phyloP scores from a whole-genome alignment of 1,140 invertebrate species.

The Eumeta japonica region DNA sequence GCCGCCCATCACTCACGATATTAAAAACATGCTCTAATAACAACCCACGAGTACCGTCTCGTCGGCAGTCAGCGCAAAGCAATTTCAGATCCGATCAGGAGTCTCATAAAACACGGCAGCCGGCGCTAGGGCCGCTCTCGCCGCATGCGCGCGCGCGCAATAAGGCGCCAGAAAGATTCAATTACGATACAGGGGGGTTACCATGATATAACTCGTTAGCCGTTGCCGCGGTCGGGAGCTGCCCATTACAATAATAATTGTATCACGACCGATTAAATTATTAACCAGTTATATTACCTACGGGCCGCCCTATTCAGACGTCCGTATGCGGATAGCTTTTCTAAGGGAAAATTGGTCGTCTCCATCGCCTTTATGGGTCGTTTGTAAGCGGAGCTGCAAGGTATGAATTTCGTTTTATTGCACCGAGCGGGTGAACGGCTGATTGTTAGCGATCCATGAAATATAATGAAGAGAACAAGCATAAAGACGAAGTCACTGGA shows the following conservation, averaged over 20 bases:
- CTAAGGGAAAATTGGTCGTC: too few relatives aligned
- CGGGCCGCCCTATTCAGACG: conserved; percentile 29
- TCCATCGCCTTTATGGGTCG: too few relatives aligned
- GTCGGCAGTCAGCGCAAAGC: too few relatives aligned
- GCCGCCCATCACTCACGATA: background rate
- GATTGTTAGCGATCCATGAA: too few relatives aligned
- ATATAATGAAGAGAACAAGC: too few relatives aligned
- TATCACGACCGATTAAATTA: conserved; percentile 45
- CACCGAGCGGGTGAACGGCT: too few relatives aligned
- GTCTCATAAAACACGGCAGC: conserved; percentile 30
- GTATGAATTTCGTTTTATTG: too few relatives aligned
- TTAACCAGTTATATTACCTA: conserved; percentile 19
- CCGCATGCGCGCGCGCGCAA: conserved; percentile 7
- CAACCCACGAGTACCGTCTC: too few relatives aligned
- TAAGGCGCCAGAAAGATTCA: conserved; percentile 27
- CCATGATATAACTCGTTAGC: conserved; percentile 5
- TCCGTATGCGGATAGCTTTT: conserved; percentile 11
- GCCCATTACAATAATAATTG: conserved; percentile 44
- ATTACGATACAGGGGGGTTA: conserved; percentile 33
- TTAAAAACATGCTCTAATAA: too few relatives aligned
- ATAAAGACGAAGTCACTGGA: too few relatives aligned
- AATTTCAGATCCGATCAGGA: conserved; percentile 49
- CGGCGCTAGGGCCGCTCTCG: conserved; percentile 12
- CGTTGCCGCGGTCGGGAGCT: conserved; percentile 19
- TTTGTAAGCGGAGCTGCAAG: too few relatives aligned